Evolutionary conservation across 2,888 invertebrate genomes (phyloP).

Genomic region (Cosmia trapezina): DNA sequence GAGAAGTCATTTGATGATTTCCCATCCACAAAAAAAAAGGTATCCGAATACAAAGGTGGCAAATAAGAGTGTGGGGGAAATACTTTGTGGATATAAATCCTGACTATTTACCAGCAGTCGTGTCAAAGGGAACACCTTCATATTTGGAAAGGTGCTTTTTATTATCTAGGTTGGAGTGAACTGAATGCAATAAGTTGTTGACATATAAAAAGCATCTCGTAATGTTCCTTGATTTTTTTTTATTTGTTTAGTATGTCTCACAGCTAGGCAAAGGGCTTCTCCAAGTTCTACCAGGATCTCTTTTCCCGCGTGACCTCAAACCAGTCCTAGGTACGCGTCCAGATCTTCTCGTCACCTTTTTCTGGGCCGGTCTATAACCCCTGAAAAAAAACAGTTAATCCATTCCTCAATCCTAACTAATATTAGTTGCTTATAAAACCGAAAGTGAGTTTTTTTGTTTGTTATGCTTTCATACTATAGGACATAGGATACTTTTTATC

Average conservation of each 20-base stretch:
- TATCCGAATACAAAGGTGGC: no score
- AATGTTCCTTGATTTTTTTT: not conserved
- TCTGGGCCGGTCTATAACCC: not conserved
- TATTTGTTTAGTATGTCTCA: not conserved
- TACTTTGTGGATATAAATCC: not conserved
- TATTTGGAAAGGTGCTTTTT: not conserved
- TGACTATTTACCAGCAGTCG: not conserved
- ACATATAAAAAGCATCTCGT: not conserved
- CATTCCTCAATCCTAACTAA: no score
- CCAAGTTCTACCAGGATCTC: not conserved
- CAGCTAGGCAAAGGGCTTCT: not conserved
- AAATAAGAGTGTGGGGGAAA: not conserved
- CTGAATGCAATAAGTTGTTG: not conserved
- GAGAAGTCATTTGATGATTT: no score
- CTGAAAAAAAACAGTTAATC: not conserved
- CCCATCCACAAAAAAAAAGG: no score
- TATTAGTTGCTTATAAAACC: no score
- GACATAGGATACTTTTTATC: no score
- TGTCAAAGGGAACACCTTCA: not conserved
- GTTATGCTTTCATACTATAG: no score
- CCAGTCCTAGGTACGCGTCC: not conserved
- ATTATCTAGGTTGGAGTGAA: not conserved
- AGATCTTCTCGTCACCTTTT: not conserved
- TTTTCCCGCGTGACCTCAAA: not conserved
- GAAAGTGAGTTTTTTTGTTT: no score